These are phyloP conservation scores for Seladonia tumulorum DNA, from an alignment of 2,888 invertebrate species.

Conservation along the genomic window DNA sequence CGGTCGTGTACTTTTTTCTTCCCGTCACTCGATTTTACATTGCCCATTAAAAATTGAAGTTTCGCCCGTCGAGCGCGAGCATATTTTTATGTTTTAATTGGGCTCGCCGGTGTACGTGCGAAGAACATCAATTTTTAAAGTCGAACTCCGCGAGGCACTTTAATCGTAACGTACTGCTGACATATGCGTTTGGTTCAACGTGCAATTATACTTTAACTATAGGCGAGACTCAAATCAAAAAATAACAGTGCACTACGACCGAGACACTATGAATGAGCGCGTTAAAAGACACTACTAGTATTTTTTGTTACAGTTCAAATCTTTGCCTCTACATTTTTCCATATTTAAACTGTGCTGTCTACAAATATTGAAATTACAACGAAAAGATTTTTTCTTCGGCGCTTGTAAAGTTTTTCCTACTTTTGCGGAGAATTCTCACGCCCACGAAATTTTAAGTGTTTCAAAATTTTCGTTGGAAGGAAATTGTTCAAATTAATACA, in stretches of 20 bases:
- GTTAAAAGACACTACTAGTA: not conserved
- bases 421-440: not conserved
- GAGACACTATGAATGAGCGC: too few relatives aligned
- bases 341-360: not conserved
- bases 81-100: constrained; percentile 1
- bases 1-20: not conserved
- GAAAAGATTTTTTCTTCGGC: not conserved
- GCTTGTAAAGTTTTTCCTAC: not conserved
- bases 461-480: too few relatives aligned
- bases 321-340: not conserved
- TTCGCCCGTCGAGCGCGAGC: not conserved
- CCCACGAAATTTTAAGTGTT: too few relatives aligned
- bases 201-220: not conserved
- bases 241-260: not conserved
- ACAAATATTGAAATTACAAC: not conserved
- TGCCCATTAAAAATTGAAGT: not conserved
- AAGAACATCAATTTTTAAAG: not conserved
- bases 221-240: not conserved
- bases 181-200: not conserved
- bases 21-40: constrained; percentile 3
- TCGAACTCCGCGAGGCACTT: not conserved
- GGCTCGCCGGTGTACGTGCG: not conserved
- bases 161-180: not conserved
- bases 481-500: too few relatives aligned
- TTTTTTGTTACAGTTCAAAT: not conserved